phyloP scores from a whole-genome alignment of 1,140 invertebrate species.

The Drosophila guanche region DNA sequence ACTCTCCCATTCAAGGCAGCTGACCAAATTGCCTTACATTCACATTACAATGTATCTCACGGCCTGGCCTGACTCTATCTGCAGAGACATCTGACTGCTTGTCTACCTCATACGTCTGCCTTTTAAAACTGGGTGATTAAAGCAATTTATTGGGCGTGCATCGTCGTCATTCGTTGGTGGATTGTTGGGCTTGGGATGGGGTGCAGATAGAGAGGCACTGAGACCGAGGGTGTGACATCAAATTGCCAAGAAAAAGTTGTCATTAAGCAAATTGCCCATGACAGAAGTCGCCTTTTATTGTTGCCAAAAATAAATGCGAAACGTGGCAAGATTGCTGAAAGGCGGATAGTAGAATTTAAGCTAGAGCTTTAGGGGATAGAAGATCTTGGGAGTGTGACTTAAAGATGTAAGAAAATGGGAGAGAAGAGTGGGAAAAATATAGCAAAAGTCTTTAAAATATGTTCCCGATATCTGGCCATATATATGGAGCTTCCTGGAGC shows the following conservation, averaged over 20 bases:
- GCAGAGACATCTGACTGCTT: too few species aligned
- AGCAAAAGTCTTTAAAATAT: too few species aligned
- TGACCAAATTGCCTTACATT: slow-evolving; percentile 69
- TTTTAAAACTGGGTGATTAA: slow-evolving; percentile 81
- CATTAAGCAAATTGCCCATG: slow-evolving; percentile 62
- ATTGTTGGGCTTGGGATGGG: slow-evolving; percentile 10
- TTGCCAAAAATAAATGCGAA: slow-evolving; percentile 40
- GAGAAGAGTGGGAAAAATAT: too few species aligned
- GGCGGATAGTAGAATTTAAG: neutral
- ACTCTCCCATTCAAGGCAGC: slow-evolving; percentile 9
- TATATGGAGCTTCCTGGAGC: too few species aligned
- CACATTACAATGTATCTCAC: slow-evolving; percentile 60
- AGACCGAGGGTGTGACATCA: slow-evolving; percentile 8
- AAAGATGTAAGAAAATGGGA: neutral
- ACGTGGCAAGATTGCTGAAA: neutral
- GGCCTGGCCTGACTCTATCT: too few species aligned
- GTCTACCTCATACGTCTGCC: slow-evolving; percentile 11
- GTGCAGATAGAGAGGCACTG: neutral
- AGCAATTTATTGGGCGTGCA: slow-evolving; percentile 73
- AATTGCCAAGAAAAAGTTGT: slow-evolving; percentile 60
- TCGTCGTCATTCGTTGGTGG: slow-evolving; percentile 16
- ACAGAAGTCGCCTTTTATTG: slow-evolving; percentile 22
- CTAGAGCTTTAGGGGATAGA: neutral
- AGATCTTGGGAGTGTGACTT: too few species aligned
- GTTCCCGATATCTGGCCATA: too few species aligned